Percentiles rank a stretch among this genome's conserved stretches.
phyloP scores from a whole-genome alignment of 2,113 vertebrate genomes.

The Climacteris rufus region DNA sequence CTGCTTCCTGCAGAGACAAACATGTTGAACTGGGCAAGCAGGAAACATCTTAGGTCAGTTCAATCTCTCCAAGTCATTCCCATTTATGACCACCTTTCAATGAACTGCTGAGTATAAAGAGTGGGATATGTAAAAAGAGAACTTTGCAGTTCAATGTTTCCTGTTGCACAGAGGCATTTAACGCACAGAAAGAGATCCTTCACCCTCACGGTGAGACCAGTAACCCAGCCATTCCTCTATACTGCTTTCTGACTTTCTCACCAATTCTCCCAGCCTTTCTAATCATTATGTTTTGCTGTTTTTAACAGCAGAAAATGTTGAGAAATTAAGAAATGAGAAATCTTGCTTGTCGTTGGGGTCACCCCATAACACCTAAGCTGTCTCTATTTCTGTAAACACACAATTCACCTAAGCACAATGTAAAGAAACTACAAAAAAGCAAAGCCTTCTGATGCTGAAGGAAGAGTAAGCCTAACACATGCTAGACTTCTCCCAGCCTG shows the following conservation, averaged over 20 bases:
- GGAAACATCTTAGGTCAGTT: neutral
- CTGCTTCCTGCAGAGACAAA: neutral
- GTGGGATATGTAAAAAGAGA: neutral
- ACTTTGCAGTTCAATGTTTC: neutral
- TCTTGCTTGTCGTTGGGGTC: neutral
- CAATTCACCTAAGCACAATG: neutral
- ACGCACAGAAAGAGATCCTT: neutral
- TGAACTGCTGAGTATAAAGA: neutral
- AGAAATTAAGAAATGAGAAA: neutral
- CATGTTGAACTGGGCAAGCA: neutral
- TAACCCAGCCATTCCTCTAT: neutral
- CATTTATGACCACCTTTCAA: neutral
- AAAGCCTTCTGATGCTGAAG: neutral
- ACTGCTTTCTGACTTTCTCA: neutral
- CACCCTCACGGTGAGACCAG: neutral
- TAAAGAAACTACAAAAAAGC: neutral
- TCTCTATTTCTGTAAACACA: neutral
- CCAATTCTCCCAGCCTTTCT: neutral
- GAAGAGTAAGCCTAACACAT: neutral
- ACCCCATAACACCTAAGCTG: neutral
- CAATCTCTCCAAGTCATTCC: neutral
- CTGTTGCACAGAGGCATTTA: neutral
- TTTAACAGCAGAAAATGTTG: neutral
- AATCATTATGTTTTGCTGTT: rapidly evolving
- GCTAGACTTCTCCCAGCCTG: neutral